These are phyloP conservation scores for Nebria brevicollis DNA, from an alignment of 2,888 invertebrate species.

Conservation along the genomic window DNA sequence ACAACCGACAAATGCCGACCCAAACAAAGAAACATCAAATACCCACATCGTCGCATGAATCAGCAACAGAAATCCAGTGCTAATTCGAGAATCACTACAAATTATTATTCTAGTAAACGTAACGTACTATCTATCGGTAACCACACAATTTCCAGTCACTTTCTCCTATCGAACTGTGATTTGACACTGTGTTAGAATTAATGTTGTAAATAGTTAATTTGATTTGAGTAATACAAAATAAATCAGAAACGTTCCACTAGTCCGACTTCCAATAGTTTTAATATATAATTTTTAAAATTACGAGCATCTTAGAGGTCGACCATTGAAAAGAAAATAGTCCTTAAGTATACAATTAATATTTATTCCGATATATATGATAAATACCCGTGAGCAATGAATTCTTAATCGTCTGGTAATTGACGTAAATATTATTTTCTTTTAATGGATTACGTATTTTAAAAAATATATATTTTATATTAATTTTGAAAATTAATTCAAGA, in stretches of 20 bases:
- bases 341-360: no score
- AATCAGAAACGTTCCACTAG: neutral
- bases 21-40: slow-evolving; percentile 62
- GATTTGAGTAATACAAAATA: slow-evolving; percentile 5
- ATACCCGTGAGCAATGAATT: no score
- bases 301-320: neutral
- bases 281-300: neutral
- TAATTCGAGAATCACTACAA: slow-evolving; percentile 14
- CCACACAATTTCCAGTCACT: slow-evolving; percentile 37
- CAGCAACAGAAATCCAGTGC: slow-evolving; percentile 53
- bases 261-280: neutral
- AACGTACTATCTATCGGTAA: slow-evolving; percentile 18
- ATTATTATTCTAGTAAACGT: neutral
- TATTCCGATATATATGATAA: no score
- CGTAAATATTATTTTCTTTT: no score
- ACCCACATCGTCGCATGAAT: slow-evolving; percentile 60
- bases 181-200: slow-evolving; percentile 35
- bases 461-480: neutral
- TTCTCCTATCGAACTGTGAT: slow-evolving; percentile 36
- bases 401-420: no score
- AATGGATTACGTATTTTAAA: neutral
- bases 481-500: neutral
- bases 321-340: neutral
- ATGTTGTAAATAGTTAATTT: slow-evolving; percentile 38
- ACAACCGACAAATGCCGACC: slow-evolving; percentile 57